Percentiles rank a stretch among this genome's conserved stretches.
Evolutionary conservation across 2,888 invertebrate genomes (phyloP).

Genomic region (Meandrusa payeni): DNA sequence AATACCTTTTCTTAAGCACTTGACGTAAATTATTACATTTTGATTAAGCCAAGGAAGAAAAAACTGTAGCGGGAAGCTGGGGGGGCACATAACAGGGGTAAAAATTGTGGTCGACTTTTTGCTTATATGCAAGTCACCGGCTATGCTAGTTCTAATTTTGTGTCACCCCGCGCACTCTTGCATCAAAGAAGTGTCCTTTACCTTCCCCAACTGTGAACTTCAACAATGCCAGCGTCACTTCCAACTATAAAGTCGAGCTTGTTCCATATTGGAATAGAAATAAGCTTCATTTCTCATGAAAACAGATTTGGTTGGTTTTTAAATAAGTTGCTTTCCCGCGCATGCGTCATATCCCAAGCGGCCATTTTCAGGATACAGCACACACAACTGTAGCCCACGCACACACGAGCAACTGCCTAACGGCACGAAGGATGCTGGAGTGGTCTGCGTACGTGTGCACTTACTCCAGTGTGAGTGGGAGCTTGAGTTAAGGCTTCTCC

Average conservation of each 20-base stretch:
- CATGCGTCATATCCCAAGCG: conserved; percentile 58
- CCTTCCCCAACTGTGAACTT: conserved; percentile 69
- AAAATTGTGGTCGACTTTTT: too few relatives aligned
- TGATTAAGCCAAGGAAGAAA: too few relatives aligned
- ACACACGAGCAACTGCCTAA: conserved; percentile 41
- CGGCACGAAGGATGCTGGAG: conserved; percentile 41
- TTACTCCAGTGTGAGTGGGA: conserved; percentile 51
- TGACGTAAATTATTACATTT: too few relatives aligned
- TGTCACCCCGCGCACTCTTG: conserved; percentile 29
- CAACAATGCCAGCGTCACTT: conserved; percentile 61
- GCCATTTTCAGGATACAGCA: conserved; percentile 70
- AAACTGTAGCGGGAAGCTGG: too few relatives aligned
- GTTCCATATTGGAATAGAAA: too few relatives aligned
- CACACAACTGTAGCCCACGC: conserved; percentile 35
- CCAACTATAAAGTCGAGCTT: too few relatives aligned
- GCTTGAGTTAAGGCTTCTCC: conserved; percentile 58
- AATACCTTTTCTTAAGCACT: too few relatives aligned
- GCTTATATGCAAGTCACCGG: too few relatives aligned
- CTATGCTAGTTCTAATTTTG: conserved; percentile 22
- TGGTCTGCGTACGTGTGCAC: conserved; percentile 35
- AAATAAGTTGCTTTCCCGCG: conserved; percentile 34
- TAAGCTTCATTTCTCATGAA: conserved; percentile 30
- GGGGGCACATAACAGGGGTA: too few relatives aligned
- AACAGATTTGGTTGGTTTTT: conserved; percentile 4
- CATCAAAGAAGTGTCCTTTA: conserved; percentile 58